Evolutionary conservation across 2,113 vertebrate genomes (phyloP).

Genomic region (Macquaria australasica): DNA sequence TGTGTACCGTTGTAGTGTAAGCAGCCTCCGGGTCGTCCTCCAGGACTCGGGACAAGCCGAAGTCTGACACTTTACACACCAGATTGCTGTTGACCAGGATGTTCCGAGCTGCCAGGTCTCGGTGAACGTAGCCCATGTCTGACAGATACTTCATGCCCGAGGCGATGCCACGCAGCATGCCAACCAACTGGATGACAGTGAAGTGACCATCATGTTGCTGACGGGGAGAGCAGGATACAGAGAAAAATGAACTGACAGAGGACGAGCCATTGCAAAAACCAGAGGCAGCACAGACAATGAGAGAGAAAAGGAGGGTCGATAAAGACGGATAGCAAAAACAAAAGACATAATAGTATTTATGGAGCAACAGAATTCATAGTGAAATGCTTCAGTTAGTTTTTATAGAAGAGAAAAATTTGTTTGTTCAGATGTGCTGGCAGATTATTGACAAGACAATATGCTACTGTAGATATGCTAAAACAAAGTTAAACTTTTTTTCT

Average conservation of each 20-base stretch:
- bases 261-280: not conserved
- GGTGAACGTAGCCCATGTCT: slow-evolving; percentile 98
- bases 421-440: slow-evolving; percentile 11
- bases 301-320: slow-evolving; percentile 8
- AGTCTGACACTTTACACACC: slow-evolving; percentile 99
- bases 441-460: slow-evolving; percentile 34
- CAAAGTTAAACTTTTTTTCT: not conserved
- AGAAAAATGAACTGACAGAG: slow-evolving; percentile 6
- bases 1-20: slow-evolving; percentile 90
- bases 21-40: slow-evolving; percentile 97
- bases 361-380: too few relatives aligned
- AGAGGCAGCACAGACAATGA: not conserved
- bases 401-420: not conserved
- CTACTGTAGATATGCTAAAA: slow-evolving; percentile 2
- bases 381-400: not conserved
- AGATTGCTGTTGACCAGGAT: slow-evolving; percentile 98
- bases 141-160: slow-evolving; percentile 99
- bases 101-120: slow-evolving; percentile 96
- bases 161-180: slow-evolving; percentile 97
- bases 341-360: not conserved
- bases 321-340: not conserved
- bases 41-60: slow-evolving; percentile 95
- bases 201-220: slow-evolving; percentile 92
- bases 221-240: slow-evolving; percentile 18
- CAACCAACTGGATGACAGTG: slow-evolving; percentile 97